Evolutionary conservation across 2,113 vertebrate species (phyloP).

Genomic region (Coracopsis vasa): DNA sequence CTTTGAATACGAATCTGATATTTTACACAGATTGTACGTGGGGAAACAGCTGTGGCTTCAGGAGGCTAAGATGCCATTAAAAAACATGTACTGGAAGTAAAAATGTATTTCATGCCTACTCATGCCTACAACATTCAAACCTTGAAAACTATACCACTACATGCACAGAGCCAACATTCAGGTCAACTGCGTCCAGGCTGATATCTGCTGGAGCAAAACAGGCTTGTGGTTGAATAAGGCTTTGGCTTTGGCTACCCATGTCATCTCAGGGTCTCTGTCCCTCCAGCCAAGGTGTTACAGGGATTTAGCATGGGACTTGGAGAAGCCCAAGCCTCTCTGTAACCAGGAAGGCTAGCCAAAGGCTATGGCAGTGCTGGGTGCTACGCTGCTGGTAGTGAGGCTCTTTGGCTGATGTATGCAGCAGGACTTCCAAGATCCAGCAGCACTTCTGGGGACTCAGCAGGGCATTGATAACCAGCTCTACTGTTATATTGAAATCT

Average conservation of each 20-base stretch:
- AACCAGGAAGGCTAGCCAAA: not conserved
- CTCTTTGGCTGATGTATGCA: accelerated
- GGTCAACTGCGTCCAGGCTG: not conserved
- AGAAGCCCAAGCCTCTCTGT: not conserved
- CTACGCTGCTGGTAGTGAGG: not conserved
- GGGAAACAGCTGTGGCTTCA: not conserved
- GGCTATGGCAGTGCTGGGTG: not conserved
- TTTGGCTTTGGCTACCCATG: not conserved
- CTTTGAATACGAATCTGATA: not conserved
- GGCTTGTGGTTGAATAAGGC: not conserved
- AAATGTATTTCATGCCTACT: not conserved
- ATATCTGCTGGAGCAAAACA: not conserved
- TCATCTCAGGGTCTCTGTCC: not conserved
- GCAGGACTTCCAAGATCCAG: not conserved
- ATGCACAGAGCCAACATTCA: not conserved
- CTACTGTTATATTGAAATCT: not conserved
- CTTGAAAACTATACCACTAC: not conserved
- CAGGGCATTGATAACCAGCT: not conserved
- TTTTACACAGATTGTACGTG: not conserved
- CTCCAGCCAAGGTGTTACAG: not conserved
- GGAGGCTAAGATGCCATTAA: not conserved
- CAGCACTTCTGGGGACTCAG: not conserved
- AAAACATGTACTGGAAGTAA: not conserved
- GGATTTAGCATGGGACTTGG: not conserved
- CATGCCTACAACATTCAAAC: not conserved